phyloP scores from a whole-genome alignment of 2,797 vertebrate species.

The Esox masquinongy region DNA sequence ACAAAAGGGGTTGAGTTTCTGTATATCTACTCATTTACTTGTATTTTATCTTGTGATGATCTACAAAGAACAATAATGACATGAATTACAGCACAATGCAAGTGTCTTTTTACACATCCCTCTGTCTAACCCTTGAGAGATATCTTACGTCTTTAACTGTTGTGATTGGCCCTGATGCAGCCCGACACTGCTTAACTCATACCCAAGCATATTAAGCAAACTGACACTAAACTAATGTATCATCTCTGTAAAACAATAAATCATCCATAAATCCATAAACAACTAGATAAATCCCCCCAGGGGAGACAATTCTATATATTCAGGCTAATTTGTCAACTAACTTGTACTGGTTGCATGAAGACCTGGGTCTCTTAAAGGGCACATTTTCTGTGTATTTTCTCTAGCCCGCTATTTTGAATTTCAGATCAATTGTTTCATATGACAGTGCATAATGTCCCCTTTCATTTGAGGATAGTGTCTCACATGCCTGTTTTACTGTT shows the following conservation, averaged over 20 bases:
- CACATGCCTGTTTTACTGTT: too few relatives aligned
- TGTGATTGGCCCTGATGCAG: neutral
- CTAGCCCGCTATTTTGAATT: neutral
- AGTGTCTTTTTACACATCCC: neutral
- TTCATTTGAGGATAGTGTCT: too few relatives aligned
- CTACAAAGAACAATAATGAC: neutral
- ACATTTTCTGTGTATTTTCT: neutral
- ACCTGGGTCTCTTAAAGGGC: neutral
- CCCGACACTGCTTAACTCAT: neutral
- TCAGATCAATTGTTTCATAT: neutral
- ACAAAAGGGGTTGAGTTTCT: neutral
- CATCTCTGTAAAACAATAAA: constrained; percentile 15
- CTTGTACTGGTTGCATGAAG: neutral
- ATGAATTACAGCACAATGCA: neutral
- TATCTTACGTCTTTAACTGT: neutral
- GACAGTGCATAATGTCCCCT: neutral
- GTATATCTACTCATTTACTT: neutral
- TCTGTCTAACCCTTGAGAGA: neutral
- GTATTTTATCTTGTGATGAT: neutral
- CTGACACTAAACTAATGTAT: neutral
- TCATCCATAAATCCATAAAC: constrained; percentile 15
- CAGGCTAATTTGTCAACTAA: neutral
- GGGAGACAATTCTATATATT: neutral
- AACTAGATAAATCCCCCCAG: neutral
- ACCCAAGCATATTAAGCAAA: neutral